Base-by-base conservation (phyloP, 1,140 invertebrate genomes). In the Trichonephila clavata region DNA sequence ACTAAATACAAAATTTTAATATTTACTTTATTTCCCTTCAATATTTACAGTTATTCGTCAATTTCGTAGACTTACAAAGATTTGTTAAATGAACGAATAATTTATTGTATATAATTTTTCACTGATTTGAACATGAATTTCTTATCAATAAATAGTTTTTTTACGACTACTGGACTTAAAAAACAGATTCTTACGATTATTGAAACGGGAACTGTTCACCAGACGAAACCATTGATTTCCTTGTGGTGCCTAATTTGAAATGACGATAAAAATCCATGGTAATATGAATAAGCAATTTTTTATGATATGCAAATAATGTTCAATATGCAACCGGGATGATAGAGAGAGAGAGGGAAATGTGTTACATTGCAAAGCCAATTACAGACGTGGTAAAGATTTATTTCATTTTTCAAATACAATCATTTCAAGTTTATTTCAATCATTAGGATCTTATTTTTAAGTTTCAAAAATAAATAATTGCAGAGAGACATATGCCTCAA, bases 371-470 rank as follows among this genome's bases (percentile, higher is more conserved):
- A 80, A 80, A 80, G 71, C 68, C 50, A 90, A 90, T 80, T 80
- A 90, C 57, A 81, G 89, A 90, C 89, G 89, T 90, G 89, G 89
- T 80, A 81, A 43, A 80, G 27, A 81, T 71, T 90, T 90, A 90
- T 90, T 90, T 90, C 89, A 90, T 63, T 90, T 90, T 90, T 81
- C 60, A 59, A 81, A 90, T 90, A 81, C 77, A 43, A 59, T 77
- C 24, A 89, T 71, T 24, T 89, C 87, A 63, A 18, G 27, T 39
- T 63, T 71, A 8, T 27, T 89, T 87, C 61, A 8, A 10, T 24
- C 10, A 39, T 20, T 32, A 20, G 32, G 61, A 57, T 65, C 57
- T 65, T 20, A 71, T n/a, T 50, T 89, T 89, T 50, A 71, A 60
- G 24, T 81, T 84, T 84, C 27, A 57, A 57, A 59, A 84, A 21